Conservation (phyloP, 2,888 invertebrate species). For the Latheticus oryzae region DNA sequence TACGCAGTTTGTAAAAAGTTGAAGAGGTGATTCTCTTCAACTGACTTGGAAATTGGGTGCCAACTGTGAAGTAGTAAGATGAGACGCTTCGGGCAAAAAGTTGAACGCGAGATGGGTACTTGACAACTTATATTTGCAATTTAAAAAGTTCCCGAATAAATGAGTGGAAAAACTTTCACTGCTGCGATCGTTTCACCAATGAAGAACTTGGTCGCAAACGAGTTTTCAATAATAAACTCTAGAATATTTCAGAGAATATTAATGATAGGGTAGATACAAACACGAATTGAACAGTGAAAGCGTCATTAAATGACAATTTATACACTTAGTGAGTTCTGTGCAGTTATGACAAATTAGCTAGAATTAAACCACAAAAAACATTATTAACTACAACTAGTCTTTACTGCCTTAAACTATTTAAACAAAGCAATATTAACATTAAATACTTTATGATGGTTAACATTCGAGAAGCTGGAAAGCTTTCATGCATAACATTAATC, state of each 20-base stretch:
- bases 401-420: no score
- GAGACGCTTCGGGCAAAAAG: conserved; percentile 41
- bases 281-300: not conserved
- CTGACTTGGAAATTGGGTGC: conserved; percentile 46
- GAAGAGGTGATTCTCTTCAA: conserved; percentile 46
- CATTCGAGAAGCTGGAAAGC: no score
- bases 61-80: conserved; percentile 44
- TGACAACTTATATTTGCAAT: conserved; percentile 46
- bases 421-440: no score
- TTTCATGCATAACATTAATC: no score
- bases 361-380: no score
- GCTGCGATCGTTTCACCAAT: conserved; percentile 5
- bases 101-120: conserved; percentile 43
- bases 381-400: no score
- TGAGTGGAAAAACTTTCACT: conserved; percentile 42
- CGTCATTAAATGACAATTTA: no score
- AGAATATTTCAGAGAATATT: conserved; percentile 14
- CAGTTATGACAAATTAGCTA: no score
- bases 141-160: conserved; percentile 43
- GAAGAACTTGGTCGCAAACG: conserved; percentile 9
- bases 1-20: conserved; percentile 40
- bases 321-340: no score
- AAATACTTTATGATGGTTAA: no score
- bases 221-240: conserved; percentile 17
- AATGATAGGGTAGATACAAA: not conserved